Evolutionary conservation across 2,888 invertebrate genomes (phyloP).

Genomic region (Euzetes globulus): DNA sequence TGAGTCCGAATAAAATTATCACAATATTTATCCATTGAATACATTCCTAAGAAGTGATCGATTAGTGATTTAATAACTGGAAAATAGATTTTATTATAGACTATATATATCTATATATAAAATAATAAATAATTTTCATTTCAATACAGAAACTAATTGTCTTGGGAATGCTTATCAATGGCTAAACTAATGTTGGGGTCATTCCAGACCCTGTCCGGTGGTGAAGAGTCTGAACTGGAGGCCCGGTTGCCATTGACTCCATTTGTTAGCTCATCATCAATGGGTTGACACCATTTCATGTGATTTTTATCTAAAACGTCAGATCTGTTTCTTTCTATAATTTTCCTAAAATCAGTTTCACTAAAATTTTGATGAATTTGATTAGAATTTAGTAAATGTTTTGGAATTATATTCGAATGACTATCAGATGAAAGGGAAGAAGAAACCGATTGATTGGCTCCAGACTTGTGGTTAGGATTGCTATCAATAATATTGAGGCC

Average conservation of each 20-base stretch:
- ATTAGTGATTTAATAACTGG: background rate
- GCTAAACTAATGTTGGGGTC: background rate
- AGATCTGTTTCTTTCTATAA: background rate
- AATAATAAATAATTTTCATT: too few species aligned
- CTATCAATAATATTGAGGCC: constrained; percentile 39
- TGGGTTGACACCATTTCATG: background rate
- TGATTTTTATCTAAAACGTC: background rate
- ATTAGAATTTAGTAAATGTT: constrained; percentile 14
- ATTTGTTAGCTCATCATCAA: background rate
- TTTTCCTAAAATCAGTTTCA: background rate
- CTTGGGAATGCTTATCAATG: background rate
- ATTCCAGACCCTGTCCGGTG: background rate
- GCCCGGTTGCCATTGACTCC: background rate
- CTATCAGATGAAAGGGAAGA: background rate
- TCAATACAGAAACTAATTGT: background rate
- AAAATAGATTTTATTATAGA: too few species aligned
- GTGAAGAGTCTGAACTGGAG: background rate
- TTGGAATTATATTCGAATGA: constrained; percentile 11
- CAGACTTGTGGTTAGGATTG: background rate
- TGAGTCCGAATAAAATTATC: background rate
- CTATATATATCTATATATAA: too few species aligned
- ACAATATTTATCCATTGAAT: background rate
- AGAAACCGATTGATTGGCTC: background rate
- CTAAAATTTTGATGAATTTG: constrained; percentile 17
- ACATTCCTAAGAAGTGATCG: background rate